Conservation (phyloP, 2,113 vertebrate species). For the Heterotilapia buettikoferi region DNA sequence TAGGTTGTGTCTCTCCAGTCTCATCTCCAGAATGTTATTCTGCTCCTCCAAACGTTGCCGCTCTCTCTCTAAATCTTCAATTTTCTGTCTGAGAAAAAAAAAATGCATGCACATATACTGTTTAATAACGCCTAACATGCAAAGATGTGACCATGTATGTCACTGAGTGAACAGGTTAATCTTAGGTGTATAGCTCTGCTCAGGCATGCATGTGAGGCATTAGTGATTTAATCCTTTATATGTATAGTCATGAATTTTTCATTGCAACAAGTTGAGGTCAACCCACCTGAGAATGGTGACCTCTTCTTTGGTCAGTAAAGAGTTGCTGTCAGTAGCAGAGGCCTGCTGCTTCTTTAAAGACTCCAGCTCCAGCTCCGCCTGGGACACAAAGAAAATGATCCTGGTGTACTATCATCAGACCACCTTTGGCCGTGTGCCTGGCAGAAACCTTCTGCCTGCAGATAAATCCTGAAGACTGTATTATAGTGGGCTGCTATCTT, state of each 20-base stretch:
- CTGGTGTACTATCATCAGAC: background rate
- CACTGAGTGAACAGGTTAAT: background rate
- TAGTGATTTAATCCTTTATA: background rate
- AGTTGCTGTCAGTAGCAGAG: slow-evolving; percentile 36
- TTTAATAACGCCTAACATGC: background rate
- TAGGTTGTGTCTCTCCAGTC: slow-evolving; percentile 82
- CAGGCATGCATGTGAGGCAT: background rate
- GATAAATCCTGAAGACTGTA: slow-evolving; percentile 1
- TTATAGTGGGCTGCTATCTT: background rate
- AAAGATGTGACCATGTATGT: background rate
- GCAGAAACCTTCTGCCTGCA: slow-evolving; percentile 5
- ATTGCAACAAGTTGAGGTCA: background rate
- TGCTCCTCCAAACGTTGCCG: slow-evolving; percentile 81
- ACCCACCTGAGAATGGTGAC: slow-evolving; percentile 64
- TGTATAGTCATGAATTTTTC: background rate
- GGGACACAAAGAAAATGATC: slow-evolving; percentile 2
- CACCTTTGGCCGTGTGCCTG: background rate
- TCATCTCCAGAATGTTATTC: slow-evolving; percentile 81
- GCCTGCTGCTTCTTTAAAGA: slow-evolving; percentile 61
- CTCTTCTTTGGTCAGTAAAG: slow-evolving; percentile 60
- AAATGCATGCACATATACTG: background rate
- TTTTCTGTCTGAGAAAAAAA: slow-evolving; percentile 78
- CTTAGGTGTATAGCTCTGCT: background rate
- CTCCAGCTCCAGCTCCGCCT: slow-evolving; percentile 71
- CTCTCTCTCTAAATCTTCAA: slow-evolving; percentile 88